Evolutionary conservation across 2,113 vertebrate species (phyloP).

Genomic region (Myiozetetes cayanensis): DNA sequence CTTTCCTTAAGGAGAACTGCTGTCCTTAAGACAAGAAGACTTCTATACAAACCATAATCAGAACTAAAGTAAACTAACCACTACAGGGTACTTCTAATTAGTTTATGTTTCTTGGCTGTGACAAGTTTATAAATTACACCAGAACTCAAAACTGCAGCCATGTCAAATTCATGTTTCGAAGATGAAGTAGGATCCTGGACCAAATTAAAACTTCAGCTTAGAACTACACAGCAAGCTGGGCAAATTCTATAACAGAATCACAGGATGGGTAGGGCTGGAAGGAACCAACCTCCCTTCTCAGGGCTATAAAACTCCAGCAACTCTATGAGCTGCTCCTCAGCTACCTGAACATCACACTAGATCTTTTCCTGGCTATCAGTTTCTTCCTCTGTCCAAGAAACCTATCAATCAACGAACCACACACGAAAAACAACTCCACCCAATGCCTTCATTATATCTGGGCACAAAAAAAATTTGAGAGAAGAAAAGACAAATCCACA

Average conservation of each 20-base stretch:
- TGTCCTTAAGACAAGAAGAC: background rate
- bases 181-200: background rate
- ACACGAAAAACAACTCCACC: too few relatives aligned
- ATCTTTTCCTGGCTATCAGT: background rate
- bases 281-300: background rate
- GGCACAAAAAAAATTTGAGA: background rate
- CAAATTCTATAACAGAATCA: background rate
- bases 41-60: background rate
- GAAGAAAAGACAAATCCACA: background rate
- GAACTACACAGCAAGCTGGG: background rate
- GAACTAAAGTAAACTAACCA: background rate
- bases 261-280: background rate
- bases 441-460: background rate
- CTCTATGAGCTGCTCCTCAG: background rate
- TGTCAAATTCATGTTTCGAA: background rate
- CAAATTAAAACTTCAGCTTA: background rate
- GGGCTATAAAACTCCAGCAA: background rate
- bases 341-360: background rate
- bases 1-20: background rate
- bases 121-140: background rate
- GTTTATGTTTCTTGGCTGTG: background rate
- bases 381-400: background rate
- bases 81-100: background rate
- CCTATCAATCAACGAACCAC: background rate
- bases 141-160: background rate